These are phyloP conservation scores for Prionace glauca DNA, from an alignment of 2,797 vertebrate genomes.

Conservation along the genomic window DNA sequence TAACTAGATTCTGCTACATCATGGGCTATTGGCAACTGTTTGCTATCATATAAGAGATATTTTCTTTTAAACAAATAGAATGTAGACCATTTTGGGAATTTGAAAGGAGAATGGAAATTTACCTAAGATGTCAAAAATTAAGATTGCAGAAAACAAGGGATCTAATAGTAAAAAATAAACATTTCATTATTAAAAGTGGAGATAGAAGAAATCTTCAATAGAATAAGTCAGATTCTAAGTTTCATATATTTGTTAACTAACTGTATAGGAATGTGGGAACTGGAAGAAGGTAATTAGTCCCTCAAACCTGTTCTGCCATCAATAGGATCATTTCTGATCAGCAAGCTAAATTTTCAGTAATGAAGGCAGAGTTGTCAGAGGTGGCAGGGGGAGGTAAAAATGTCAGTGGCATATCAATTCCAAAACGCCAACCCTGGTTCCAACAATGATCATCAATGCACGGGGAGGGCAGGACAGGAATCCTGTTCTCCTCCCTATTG, in stretches of 20 bases:
- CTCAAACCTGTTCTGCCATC: background rate
- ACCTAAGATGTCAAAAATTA: background rate
- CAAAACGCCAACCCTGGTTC: too few species aligned
- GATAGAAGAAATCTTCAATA: background rate
- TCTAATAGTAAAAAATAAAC: background rate
- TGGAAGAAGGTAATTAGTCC: background rate
- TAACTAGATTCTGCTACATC: background rate
- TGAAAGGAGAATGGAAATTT: background rate
- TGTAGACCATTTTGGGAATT: background rate
- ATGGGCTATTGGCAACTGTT: background rate
- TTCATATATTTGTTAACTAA: background rate
- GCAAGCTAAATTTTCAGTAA: background rate
- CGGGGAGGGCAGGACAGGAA: background rate
- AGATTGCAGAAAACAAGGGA: background rate
- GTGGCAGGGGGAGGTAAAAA: background rate
- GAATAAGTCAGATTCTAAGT: background rate
- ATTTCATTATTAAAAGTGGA: background rate
- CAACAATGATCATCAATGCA: background rate
- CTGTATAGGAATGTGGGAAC: background rate
- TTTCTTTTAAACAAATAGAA: background rate
- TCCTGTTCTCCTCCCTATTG: background rate
- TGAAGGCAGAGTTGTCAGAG: too few species aligned
- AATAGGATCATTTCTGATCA: background rate
- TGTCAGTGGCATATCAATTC: background rate
- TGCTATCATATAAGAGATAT: background rate